Evolutionary conservation across 2,888 invertebrate species (phyloP).

Genomic region (Drosophila fulvimacula): DNA sequence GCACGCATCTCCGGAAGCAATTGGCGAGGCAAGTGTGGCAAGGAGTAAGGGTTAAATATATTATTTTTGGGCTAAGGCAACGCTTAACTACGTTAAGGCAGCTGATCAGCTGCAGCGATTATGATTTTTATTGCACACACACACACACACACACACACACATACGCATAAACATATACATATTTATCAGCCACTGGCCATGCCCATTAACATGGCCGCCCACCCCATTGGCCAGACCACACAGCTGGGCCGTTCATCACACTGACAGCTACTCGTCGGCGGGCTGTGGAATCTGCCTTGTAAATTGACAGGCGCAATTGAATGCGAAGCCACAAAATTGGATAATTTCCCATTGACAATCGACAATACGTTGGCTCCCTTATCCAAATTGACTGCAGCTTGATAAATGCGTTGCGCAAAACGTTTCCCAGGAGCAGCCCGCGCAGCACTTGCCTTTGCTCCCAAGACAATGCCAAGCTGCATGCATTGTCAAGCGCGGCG

Average conservation of each 20-base stretch:
- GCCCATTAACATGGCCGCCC: neutral
- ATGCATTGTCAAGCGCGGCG: slow-evolving; percentile 61
- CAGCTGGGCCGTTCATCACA: slow-evolving; percentile 66
- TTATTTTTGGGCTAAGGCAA: slow-evolving; percentile 45
- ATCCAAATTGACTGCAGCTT: slow-evolving; percentile 70
- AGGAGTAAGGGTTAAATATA: slow-evolving; percentile 17
- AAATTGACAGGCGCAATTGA: slow-evolving; percentile 84
- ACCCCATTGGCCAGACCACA: slow-evolving; percentile 39
- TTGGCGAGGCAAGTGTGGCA: slow-evolving; percentile 17
- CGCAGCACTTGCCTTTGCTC: slow-evolving; percentile 57
- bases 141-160: slow-evolving; percentile 1
- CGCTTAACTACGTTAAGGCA: slow-evolving; percentile 20
- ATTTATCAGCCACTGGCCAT: slow-evolving; percentile 5
- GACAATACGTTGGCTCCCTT: slow-evolving; percentile 39
- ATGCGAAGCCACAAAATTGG: slow-evolving; percentile 84
- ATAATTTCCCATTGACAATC: slow-evolving; percentile 85
- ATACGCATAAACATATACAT: neutral
- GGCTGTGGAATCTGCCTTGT: slow-evolving; percentile 63
- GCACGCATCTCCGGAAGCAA: slow-evolving; percentile 82
- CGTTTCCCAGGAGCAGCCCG: slow-evolving; percentile 76
- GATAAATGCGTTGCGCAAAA: slow-evolving; percentile 82
- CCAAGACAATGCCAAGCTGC: slow-evolving; percentile 32
- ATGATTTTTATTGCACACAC: slow-evolving; percentile 60
- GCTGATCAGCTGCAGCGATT: slow-evolving; percentile 67
- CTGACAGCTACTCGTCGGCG: slow-evolving; percentile 75